These are phyloP conservation scores for Pangasius djambal DNA, from an alignment of 2,797 vertebrate species.

Conservation along the genomic window DNA sequence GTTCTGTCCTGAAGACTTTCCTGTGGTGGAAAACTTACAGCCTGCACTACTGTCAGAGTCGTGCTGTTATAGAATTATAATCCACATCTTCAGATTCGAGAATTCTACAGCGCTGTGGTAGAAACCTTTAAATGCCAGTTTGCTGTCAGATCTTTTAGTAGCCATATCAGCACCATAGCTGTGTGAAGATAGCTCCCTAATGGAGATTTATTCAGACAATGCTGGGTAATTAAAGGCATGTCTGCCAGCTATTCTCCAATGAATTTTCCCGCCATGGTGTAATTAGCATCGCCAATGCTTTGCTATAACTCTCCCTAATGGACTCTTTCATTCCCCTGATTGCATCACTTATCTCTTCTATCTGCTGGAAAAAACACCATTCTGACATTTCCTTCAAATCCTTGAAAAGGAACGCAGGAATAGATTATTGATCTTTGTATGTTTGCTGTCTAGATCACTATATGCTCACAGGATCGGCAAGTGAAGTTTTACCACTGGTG, in stretches of 20 bases:
- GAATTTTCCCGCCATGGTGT: conserved; percentile 22
- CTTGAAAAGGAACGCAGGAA: neutral
- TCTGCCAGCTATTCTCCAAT: conserved; percentile 22
- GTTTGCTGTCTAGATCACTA: neutral
- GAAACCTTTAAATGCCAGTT: neutral
- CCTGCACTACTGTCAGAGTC: neutral
- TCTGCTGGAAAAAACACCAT: conserved; percentile 14
- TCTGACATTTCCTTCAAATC: neutral
- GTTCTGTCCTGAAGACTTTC: neutral
- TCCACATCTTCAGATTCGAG: neutral
- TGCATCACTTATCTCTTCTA: conserved; percentile 32
- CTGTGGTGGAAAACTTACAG: neutral
- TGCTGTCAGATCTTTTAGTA: neutral
- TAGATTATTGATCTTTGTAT: conserved; percentile 4
- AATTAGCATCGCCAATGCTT: conserved; percentile 39
- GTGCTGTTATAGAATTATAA: too few relatives aligned
- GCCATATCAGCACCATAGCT: neutral
- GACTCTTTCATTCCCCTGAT: conserved; percentile 35
- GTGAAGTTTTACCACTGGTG: neutral
- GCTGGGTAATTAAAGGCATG: conserved; percentile 38
- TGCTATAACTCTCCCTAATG: conserved; percentile 42
- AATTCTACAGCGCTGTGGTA: neutral
- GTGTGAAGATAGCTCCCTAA: conserved; percentile 19
- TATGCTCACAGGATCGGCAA: neutral
- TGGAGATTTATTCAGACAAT: conserved; percentile 33